These are phyloP conservation scores for Watsonalla cultraria DNA, from an alignment of 2,888 invertebrate genomes.

Conservation along the genomic window DNA sequence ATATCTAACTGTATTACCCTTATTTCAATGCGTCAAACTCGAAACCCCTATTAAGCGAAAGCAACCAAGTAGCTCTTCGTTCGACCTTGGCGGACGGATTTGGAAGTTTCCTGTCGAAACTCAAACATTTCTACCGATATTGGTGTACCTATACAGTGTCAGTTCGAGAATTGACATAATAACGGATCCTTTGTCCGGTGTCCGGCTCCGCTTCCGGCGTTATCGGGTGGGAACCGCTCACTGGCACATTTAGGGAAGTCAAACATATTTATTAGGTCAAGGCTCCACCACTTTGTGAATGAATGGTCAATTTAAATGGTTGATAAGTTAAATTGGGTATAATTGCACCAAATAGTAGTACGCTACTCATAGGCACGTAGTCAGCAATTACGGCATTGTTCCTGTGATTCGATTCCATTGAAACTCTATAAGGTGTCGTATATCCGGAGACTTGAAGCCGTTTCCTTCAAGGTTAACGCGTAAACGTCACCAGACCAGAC, in stretches of 20 bases:
- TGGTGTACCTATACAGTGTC: constrained; percentile 26
- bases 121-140: constrained; percentile 18
- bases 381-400: background rate
- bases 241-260: constrained; percentile 52
- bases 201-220: constrained; percentile 61
- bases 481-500: background rate
- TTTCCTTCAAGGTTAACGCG: background rate
- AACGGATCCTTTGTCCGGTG: constrained; percentile 67
- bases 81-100: constrained; percentile 38
- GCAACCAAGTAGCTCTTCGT: background rate
- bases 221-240: constrained; percentile 60
- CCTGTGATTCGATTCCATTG: background rate
- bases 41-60: background rate
- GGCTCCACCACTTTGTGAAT: constrained; percentile 53
- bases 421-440: background rate
- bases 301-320: constrained; percentile 32
- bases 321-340: constrained; percentile 42
- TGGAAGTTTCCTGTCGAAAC: constrained; percentile 35
- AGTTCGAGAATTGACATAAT: constrained; percentile 47
- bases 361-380: background rate
- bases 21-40: too few species aligned
- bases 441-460: background rate
- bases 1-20: too few species aligned
- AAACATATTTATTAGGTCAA: constrained; percentile 65
- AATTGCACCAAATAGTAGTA: constrained; percentile 33